phyloP scores from a whole-genome alignment of 2,888 invertebrate species.

The Tipula unca region DNA sequence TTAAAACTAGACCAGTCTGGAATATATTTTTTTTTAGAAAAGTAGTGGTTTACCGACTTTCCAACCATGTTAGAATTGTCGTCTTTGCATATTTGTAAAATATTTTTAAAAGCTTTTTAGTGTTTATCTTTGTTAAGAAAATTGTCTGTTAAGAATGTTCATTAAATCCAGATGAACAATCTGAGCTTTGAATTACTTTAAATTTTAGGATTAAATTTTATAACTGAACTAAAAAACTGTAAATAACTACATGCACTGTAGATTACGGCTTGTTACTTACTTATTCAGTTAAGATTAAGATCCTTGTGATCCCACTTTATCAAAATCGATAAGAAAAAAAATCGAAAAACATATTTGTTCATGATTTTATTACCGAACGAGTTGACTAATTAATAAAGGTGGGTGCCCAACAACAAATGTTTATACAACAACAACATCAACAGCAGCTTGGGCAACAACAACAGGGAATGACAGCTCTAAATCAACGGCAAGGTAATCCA shows the following conservation, averaged over 20 bases:
- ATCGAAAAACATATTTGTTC: not conserved
- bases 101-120: too few species aligned
- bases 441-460: not conserved
- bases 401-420: slow-evolving; percentile 26
- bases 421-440: slow-evolving; percentile 23
- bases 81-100: too few species aligned
- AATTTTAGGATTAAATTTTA: not conserved
- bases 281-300: not conserved
- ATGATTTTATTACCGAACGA: not conserved
- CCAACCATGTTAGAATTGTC: too few species aligned
- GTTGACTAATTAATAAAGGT: slow-evolving; percentile 21
- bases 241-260: not conserved
- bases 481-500: slow-evolving; percentile 18
- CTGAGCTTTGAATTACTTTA: not conserved
- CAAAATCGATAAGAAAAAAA: not conserved
- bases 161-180: not conserved
- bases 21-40: too few species aligned
- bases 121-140: too few species aligned
- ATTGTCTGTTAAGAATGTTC: too few species aligned
- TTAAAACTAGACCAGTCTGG: too few species aligned
- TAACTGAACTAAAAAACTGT: not conserved
- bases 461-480: not conserved
- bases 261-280: not conserved
- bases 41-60: too few species aligned
- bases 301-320: not conserved